Base-by-base conservation (phyloP, 2,797 vertebrate species). In the Smutsia temminckii region DNA sequence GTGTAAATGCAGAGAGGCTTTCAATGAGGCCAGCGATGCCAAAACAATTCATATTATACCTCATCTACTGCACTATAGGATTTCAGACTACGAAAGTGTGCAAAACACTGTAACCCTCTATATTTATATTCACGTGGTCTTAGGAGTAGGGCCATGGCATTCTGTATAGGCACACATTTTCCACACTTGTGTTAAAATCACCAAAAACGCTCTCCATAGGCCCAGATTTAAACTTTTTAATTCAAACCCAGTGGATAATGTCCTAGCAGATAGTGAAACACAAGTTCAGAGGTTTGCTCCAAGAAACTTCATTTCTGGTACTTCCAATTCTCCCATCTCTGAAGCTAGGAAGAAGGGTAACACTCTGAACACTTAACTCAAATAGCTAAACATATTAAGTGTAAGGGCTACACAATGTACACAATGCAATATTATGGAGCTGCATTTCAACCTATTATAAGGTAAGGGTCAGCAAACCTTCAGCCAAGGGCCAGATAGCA, bases 11-110 rank as follows among this genome's bases (percentile, higher is more conserved):
- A 79, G 57, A 89, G 85, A 98, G 92, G 69, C 49, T 95, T 97
- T 94, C 87, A 85, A 55, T 59, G 89, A 95, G 83, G 83, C 96
- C 87, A 72, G 49, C 17, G 90, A 84, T 98, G 96, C 97, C 94
- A 95, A 97, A 98, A 98, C 93, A 95, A 78, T 86, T 94, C 96
- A 96, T 87, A 84, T 91, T 97, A 89, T 95, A 96, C 97, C 97
- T 97, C 96, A 86, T 91, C 90, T 61, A 81, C 88, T 18, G 6
- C 0, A 0, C 49, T 95, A 55, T n/a, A 95, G 57, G 6, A 6
- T 84, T 97, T 95, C 85, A 93, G 61, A 92, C 93, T 85, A 74
- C 66, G 29, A 72, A 40, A 4, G 37, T 78, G 69, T 63, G 85
- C 37, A 68, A 79, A 75, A 51, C 27, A 79, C 53, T 25, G 37